A percentile compares a stretch with the other conserved stretches of the same genome.
Evolutionary conservation across 2,888 invertebrate species (phyloP).

Genomic region (Microdon myrmicae): DNA sequence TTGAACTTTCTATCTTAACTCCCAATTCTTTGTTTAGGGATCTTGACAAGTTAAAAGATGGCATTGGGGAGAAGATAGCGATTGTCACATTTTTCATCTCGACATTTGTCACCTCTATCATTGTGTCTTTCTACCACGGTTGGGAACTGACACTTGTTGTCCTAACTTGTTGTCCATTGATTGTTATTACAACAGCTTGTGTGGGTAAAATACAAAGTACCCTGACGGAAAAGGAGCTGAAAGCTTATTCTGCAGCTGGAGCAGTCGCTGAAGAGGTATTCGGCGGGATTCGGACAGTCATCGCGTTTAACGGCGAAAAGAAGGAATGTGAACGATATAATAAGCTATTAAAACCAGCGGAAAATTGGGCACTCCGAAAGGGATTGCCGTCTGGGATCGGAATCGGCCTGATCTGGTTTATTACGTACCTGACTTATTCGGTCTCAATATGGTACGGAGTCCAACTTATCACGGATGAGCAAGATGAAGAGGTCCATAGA

Average conservation of each 20-base stretch:
- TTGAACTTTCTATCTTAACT: too few species aligned
- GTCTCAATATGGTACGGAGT: slow-evolving; percentile 85
- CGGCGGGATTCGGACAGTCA: slow-evolving; percentile 77
- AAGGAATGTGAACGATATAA: slow-evolving; percentile 75
- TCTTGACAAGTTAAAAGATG: slow-evolving; percentile 81
- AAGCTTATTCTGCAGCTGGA: slow-evolving; percentile 81
- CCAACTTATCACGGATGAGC: slow-evolving; percentile 74
- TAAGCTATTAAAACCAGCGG: slow-evolving; percentile 71
- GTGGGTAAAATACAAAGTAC: slow-evolving; percentile 78
- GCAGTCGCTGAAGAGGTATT: slow-evolving; percentile 81
- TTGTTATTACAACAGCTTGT: slow-evolving; percentile 77
- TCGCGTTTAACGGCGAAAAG: slow-evolving; percentile 82
- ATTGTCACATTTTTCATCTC: slow-evolving; percentile 78
- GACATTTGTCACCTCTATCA: slow-evolving; percentile 77
- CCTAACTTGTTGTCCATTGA: slow-evolving; percentile 78
- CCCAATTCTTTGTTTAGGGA: slow-evolving; percentile 71
- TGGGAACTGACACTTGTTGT: slow-evolving; percentile 87
- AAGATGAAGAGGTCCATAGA: slow-evolving; percentile 68
- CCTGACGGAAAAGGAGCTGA: slow-evolving; percentile 73
- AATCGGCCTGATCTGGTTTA: slow-evolving; percentile 78
- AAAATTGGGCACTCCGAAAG: slow-evolving; percentile 72
- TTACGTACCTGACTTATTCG: slow-evolving; percentile 78
- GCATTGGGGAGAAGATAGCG: slow-evolving; percentile 84
- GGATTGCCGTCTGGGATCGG: slow-evolving; percentile 75
- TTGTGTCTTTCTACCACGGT: slow-evolving; percentile 80